Evolutionary conservation across 1,140 invertebrate genomes (phyloP).

Genomic region (Sinonovacula constricta): DNA sequence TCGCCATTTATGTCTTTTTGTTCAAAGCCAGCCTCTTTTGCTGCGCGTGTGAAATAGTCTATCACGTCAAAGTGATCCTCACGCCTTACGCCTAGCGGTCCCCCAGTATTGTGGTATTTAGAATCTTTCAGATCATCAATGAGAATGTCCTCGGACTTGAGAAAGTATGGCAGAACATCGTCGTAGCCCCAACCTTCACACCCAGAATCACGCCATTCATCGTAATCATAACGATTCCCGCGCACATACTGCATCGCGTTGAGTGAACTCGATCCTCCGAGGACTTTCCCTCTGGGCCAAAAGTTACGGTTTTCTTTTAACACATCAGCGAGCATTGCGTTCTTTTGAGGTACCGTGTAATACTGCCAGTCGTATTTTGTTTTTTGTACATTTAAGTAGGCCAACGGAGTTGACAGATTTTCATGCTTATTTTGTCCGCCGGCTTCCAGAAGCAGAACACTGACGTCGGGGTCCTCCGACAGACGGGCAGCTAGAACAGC

Average conservation of each 20-base stretch:
- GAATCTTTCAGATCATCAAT: too few species aligned
- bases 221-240: constrained; percentile 89
- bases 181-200: too few species aligned
- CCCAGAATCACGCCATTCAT: too few species aligned
- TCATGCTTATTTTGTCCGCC: constrained; percentile 93
- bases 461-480: constrained; percentile 86
- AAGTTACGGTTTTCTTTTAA: constrained; percentile 83
- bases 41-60: constrained; percentile 53
- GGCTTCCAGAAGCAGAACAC: constrained; percentile 91
- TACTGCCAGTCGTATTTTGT: constrained; percentile 90
- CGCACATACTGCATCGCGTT: constrained; percentile 98
- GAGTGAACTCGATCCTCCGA: constrained; percentile 91
- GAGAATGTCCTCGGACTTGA: too few species aligned
- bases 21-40: constrained; percentile 58
- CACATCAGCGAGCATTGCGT: constrained; percentile 82
- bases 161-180: too few species aligned
- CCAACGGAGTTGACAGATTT: constrained; percentile 78
- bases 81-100: constrained; percentile 17
- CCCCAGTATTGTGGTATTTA: too few species aligned
- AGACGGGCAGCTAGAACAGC: constrained; percentile 94
- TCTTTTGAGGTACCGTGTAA: constrained; percentile 91
- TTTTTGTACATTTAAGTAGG: constrained; percentile 24
- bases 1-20: constrained; percentile 52
- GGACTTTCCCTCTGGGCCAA: constrained; percentile 58
- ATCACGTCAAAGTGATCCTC: constrained; percentile 45